phyloP scores from a whole-genome alignment of 1,140 invertebrate species.

The Leptinotarsa defecta region DNA sequence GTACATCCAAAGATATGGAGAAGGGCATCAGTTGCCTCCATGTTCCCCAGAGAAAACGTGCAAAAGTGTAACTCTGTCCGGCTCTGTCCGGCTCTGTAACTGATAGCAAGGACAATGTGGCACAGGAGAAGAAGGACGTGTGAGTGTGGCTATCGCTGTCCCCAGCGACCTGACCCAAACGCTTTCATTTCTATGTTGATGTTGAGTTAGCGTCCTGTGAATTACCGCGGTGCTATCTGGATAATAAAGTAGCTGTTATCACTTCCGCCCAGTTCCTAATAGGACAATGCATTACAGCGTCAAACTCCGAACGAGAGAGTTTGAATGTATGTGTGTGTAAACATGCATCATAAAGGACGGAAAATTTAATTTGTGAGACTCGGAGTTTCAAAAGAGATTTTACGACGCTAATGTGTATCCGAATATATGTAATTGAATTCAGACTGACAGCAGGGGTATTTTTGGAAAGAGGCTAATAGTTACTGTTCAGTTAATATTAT shows the following conservation, averaged over 20 bases:
- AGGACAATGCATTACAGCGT: constrained; percentile 45
- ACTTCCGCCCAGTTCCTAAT: constrained; percentile 49
- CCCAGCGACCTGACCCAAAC: constrained; percentile 27
- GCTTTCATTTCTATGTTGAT: constrained; percentile 20
- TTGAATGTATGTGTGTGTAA: constrained; percentile 32
- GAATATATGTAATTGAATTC: neutral
- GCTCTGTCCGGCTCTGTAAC: neutral
- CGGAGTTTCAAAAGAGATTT: neutral
- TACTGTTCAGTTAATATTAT: no score
- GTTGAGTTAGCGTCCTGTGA: constrained; percentile 32
- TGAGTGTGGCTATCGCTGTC: constrained; percentile 11
- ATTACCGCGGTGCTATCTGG: constrained; percentile 37
- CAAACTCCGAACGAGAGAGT: constrained; percentile 33
- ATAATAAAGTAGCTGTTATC: constrained; percentile 50
- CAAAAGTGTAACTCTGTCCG: no score
- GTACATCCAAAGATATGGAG: no score
- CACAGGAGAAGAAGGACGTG: constrained; percentile 15
- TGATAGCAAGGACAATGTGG: constrained; percentile 11
- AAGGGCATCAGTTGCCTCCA: no score
- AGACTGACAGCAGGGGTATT: neutral
- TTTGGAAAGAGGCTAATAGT: no score
- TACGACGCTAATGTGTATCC: neutral
- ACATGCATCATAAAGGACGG: constrained; percentile 33
- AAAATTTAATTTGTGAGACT: constrained; percentile 10
- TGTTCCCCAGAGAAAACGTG: no score